Conservation (phyloP, 2,797 vertebrate genomes). For the Momotus momota region DNA sequence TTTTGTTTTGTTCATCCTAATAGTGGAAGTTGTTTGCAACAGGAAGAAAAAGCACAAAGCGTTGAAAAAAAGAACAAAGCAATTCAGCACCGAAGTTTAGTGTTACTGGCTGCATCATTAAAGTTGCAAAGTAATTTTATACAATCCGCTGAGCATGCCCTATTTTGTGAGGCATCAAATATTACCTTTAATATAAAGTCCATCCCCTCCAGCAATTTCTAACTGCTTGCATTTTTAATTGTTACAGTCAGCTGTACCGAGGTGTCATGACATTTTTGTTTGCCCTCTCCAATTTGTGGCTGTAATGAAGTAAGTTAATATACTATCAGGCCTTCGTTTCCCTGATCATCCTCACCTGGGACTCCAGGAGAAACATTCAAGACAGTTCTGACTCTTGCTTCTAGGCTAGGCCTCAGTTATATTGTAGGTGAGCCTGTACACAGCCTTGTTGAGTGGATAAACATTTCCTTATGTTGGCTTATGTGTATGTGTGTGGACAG, state of each 20-base stretch:
- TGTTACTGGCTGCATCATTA: background rate
- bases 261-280: background rate
- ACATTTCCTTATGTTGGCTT: background rate
- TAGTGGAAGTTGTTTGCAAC: background rate
- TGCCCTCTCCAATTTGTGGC: background rate
- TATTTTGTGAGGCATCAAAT: constrained; percentile 14
- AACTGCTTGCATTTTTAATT: constrained; percentile 12
- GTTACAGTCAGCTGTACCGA: background rate
- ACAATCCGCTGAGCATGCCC: background rate
- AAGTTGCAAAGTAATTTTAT: background rate
- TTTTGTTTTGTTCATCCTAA: background rate
- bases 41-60: background rate
- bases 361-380: background rate
- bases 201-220: background rate
- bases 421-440: background rate
- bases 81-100: background rate
- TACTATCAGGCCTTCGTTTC: background rate
- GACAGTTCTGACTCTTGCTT: background rate
- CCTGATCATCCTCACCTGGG: background rate
- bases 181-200: constrained; percentile 13
- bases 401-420: background rate
- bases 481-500: background rate
- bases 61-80: background rate
- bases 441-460: background rate
- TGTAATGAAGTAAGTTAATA: background rate